Evolutionary conservation across 2,888 invertebrate genomes (phyloP).

Genomic region (Flabesymbios commensalis): DNA sequence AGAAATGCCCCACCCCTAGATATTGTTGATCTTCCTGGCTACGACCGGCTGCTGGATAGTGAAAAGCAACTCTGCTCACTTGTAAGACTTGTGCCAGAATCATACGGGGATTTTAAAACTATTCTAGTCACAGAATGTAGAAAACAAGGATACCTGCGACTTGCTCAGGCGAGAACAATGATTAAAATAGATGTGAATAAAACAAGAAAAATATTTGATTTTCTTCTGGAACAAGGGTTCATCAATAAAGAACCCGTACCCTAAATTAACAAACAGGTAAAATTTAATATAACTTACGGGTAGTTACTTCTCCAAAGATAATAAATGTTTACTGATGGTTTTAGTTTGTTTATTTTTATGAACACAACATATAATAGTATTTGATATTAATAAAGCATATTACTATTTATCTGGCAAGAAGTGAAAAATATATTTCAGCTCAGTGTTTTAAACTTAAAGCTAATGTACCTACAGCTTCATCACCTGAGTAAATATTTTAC

Average conservation of each 20-base stretch:
- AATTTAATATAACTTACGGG: no score
- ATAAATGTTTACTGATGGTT: no score
- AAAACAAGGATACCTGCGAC: conserved; percentile 72
- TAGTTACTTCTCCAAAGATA: no score
- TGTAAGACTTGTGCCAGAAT: conserved; percentile 75
- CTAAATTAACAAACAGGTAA: no score
- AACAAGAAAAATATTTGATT: conserved; percentile 75
- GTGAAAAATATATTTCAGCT: no score
- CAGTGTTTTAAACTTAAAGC: no score
- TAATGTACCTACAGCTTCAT: no score
- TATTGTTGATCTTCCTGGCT: conserved; percentile 77
- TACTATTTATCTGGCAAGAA: no score
- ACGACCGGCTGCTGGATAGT: conserved; percentile 71
- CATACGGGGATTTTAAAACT: conserved; percentile 78
- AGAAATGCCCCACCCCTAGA: conserved; percentile 67
- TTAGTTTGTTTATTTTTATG: no score
- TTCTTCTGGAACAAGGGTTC: conserved; percentile 5
- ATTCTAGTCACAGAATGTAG: conserved; percentile 76
- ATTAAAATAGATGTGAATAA: conserved; percentile 91
- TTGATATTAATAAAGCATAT: no score
- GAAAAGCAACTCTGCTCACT: conserved; percentile 78
- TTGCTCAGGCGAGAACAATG: conserved; percentile 80
- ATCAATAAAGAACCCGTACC: conserved; percentile 1
- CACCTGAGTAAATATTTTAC: no score
- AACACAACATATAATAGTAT: no score